Evolutionary conservation across 2,888 invertebrate species (phyloP).

Genomic region (Brenthis ino): DNA sequence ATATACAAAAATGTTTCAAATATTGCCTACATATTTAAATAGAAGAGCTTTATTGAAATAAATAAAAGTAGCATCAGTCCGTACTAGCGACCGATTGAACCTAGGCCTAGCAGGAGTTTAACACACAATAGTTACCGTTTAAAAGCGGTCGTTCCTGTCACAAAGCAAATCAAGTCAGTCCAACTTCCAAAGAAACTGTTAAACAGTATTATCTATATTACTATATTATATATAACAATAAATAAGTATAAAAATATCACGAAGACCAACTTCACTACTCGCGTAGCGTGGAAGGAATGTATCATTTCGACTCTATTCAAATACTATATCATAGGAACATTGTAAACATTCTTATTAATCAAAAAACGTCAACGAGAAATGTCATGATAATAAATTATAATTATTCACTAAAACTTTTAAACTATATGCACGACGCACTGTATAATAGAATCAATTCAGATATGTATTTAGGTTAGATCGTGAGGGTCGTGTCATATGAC

Average conservation of each 20-base stretch:
- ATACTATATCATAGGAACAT: constrained; percentile 20
- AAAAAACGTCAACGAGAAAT: not conserved
- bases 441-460: constrained; percentile 9
- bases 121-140: constrained; percentile 32
- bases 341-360: not conserved
- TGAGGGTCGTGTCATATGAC: constrained; percentile 53
- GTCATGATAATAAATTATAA: not conserved
- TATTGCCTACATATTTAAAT: not conserved
- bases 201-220: constrained; percentile 22
- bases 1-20: not conserved
- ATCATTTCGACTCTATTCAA: constrained; percentile 12
- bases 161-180: constrained; percentile 54
- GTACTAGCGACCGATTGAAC: not conserved
- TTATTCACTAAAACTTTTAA: not conserved
- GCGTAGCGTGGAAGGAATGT: constrained; percentile 20
- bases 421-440: not conserved
- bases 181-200: constrained; percentile 58
- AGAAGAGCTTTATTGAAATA: not conserved
- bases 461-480: constrained; percentile 16
- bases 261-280: constrained; percentile 20
- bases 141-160: constrained; percentile 31
- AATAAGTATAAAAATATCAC: constrained; percentile 42
- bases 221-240: constrained; percentile 30
- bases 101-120: not conserved
- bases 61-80: not conserved